Base-by-base conservation (phyloP, 2,113 vertebrate species). In the Hassar affinis region DNA sequence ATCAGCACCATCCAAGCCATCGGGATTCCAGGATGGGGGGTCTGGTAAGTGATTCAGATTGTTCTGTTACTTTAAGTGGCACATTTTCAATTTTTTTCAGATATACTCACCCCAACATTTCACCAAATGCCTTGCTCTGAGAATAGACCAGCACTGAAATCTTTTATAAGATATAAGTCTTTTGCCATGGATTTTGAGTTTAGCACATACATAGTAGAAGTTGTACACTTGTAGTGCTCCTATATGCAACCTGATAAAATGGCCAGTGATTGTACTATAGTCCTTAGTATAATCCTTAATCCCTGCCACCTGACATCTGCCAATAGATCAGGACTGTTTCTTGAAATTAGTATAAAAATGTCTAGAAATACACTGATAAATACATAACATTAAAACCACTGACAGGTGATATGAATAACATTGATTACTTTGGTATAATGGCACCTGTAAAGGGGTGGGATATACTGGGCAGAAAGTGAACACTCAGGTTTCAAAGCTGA, bases 1-100 rank as follows among this genome's bases (percentile, higher is more conserved):
- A 98, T 99, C 92, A 97, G 96, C 88, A 95, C 98, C 86, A 97
- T 99, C 89, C 98, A 99, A 89, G 94, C 96, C 0, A 96, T 99
- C 25, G 98, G 98, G 18, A 98, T 99, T 85, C 97, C 98, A 49
- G 98, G 98, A 88, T 99, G 98, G 98, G 98, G 98, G 0, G 96
- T 99, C 81, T 99, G 98, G 98, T 99, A 94, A 97, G 97, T 85
- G 54, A 30, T 17, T 69, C 17, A 1, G 17, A 51, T 51, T 14
- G n/a, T 17, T 51, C 12, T 2, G 10, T 35, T 45, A 42, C 0
- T 57, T 45, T 59, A 33, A 20, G 20, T 0, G 12, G 35, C 4
- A 22, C 10, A 42, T 80, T 69, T 51, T 33, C 17, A 66, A 66
- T 80, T 8, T 52, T n/a, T 51, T 54, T 56, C 2, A n/a, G 47